phyloP scores from a whole-genome alignment of 1,140 invertebrate species.

The Dolichoris vasculosae region DNA sequence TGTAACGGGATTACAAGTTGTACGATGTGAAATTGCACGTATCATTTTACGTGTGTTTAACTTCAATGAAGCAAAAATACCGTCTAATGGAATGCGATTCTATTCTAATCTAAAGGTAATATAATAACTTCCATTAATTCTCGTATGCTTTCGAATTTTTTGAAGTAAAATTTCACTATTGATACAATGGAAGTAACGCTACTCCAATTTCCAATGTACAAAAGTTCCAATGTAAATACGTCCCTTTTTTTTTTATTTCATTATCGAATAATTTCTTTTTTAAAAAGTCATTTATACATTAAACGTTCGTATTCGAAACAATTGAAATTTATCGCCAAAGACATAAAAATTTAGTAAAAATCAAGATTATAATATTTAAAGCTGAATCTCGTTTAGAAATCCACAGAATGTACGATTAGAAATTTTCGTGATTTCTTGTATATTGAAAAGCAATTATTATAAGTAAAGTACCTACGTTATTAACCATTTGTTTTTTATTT shows the following conservation, averaged over 20 bases:
- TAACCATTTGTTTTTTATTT: background rate
- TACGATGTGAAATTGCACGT: background rate
- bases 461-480: background rate
- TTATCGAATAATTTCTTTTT: too few species aligned
- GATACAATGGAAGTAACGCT: background rate
- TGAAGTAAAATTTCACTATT: background rate
- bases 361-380: background rate
- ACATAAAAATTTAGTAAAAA: background rate
- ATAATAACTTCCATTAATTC: conserved; percentile 6
- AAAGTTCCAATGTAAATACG: too few species aligned
- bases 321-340: background rate
- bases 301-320: too few species aligned
- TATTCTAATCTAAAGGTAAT: background rate
- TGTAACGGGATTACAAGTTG: background rate
- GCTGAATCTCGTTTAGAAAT: background rate
- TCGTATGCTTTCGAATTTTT: background rate
- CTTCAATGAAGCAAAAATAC: background rate
- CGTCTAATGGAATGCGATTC: background rate
- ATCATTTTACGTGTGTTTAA: background rate
- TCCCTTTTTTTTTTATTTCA: too few species aligned
- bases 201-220: background rate
- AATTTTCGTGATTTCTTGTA: background rate
- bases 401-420: background rate
- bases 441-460: background rate
- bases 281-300: too few species aligned